Conservation (phyloP, 2,888 invertebrate species). For the Miltochrista miniata region DNA sequence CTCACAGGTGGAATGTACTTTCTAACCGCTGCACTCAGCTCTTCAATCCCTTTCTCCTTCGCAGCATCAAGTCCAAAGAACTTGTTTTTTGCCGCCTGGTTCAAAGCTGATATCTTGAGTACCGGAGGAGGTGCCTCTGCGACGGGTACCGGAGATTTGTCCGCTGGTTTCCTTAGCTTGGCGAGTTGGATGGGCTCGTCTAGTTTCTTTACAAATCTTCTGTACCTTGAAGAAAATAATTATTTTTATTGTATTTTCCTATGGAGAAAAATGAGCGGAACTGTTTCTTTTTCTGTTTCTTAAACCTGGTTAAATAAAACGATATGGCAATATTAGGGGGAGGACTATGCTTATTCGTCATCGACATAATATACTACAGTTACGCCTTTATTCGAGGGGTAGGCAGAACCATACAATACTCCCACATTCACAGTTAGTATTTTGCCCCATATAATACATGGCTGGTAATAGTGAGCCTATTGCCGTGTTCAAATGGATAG, state of each 20-base stretch:
- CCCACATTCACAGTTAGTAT: too few relatives aligned
- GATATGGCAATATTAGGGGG: too few relatives aligned
- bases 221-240: conserved; percentile 31
- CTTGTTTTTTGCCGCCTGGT: conserved; percentile 72
- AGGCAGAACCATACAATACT: too few relatives aligned
- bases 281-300: too few relatives aligned
- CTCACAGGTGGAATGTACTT: conserved; percentile 77
- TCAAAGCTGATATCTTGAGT: conserved; percentile 67
- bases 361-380: too few relatives aligned
- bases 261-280: too few relatives aligned
- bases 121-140: conserved; percentile 56
- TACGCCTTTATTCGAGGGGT: too few relatives aligned
- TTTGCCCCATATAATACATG: too few relatives aligned
- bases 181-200: conserved; percentile 72
- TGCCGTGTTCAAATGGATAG: too few relatives aligned
- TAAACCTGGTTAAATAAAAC: too few relatives aligned
- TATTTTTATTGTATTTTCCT: neutral
- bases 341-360: too few relatives aligned
- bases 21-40: conserved; percentile 71
- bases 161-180: conserved; percentile 63
- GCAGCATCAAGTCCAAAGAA: conserved; percentile 69
- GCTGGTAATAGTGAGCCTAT: too few relatives aligned
- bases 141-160: conserved; percentile 49
- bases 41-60: conserved; percentile 70
- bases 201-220: conserved; percentile 60